Base-by-base conservation (phyloP, 2,888 invertebrate species). In the Lasioglossum pauxillum region DNA sequence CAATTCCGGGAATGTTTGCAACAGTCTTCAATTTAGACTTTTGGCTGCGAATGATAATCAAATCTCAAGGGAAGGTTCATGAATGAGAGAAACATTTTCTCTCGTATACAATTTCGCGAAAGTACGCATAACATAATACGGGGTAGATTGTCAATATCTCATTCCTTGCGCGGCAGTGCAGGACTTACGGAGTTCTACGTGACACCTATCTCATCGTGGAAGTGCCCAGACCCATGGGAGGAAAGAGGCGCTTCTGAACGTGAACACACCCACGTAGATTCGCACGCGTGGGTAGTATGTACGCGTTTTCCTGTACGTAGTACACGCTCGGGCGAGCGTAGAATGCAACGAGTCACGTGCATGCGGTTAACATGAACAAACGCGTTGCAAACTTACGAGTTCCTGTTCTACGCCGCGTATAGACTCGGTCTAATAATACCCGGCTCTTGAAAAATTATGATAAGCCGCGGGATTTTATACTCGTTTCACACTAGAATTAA, bases 261-360 rank as follows among this genome's bases (percentile, higher is more conserved):
- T 82, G 73, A 80, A 72, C 76, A 73, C 89, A 84, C 89, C 89
- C 87, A 89, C 87, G 79, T 75, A 60, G 60, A 84, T 82, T 83
- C 71, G 78, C 81, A 82, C 49, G 89, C 83, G 89, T 86, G 83
- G 87, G 82, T 67, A 86, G 89, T 67, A 78, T 74, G 72, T 49
- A 73, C 67, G 67, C 75, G 67, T 71, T 38, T 41, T n/a, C 79
- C 31, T 83, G 69, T 84, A 78, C 84, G 69, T 79, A 72, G 7
- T 69, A 64, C 72, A 46, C 73, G 77, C 75, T 82, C 71, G 67
- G 41, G 38, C 73, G n/a, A 86, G 82, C 78, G 78, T 85, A 31
- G 71, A 46, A 71, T 79, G 57, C 73, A 80, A 71, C 74, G 80
- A 82, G 73, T 89, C 89, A 89, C 73, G 75, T 82, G 83, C 78